These are phyloP conservation scores for Tachysurus fulvidraco DNA, from an alignment of 2,113 vertebrate species.

Conservation along the genomic window DNA sequence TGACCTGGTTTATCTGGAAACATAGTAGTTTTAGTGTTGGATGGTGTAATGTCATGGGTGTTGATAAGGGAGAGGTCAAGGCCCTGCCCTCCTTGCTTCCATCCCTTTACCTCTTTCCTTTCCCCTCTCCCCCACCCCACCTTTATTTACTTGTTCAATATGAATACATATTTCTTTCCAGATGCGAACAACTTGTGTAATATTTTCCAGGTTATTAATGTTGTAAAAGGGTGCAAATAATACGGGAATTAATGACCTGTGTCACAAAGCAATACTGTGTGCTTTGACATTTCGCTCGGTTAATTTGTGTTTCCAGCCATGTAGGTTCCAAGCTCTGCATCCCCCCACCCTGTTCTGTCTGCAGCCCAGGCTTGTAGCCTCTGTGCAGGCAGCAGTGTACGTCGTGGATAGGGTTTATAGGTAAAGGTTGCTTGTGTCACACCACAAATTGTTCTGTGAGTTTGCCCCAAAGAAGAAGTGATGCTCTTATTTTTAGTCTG, in stretches of 20 bases:
- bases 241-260: constrained; percentile 99
- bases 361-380: constrained; percentile 32
- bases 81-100: constrained; percentile 55
- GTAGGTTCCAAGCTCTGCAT: constrained; percentile 63
- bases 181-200: constrained; percentile 80
- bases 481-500: background rate
- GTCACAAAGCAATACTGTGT: constrained; percentile 95
- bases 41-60: background rate
- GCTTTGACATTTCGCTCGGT: constrained; percentile 99
- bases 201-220: constrained; percentile 97
- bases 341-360: constrained; percentile 49
- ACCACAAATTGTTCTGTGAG: constrained; percentile 93
- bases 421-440: constrained; percentile 93
- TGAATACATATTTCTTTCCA: constrained; percentile 54
- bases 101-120: background rate
- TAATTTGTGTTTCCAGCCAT: constrained; percentile 91
- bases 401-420: constrained; percentile 29
- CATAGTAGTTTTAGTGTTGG: constrained; percentile 59
- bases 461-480: constrained; percentile 19
- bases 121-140: constrained; percentile 31
- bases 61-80: background rate
- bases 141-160: constrained; percentile 66
- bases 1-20: background rate
- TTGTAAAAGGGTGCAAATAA: constrained; percentile 88
- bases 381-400: constrained; percentile 15